These are phyloP conservation scores for Palloptera scutellata DNA, from an alignment of 2,888 invertebrate species.

Conservation along the genomic window DNA sequence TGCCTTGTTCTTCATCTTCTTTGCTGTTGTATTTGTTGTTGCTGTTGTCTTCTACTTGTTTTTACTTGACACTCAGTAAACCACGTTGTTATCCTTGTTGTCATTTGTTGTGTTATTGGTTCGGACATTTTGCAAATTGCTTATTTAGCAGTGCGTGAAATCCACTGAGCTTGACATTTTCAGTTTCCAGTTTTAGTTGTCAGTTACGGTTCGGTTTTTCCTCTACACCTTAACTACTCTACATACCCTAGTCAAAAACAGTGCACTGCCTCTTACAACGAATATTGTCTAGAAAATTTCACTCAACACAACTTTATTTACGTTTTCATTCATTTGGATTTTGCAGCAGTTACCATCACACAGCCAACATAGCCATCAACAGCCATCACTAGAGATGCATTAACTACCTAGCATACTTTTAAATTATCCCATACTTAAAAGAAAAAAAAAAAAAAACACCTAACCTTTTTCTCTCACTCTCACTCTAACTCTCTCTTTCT, in stretches of 20 bases:
- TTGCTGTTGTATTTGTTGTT: background rate
- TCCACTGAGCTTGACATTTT: slow-evolving; percentile 44
- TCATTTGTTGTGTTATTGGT: slow-evolving; percentile 51
- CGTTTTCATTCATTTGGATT: too few species aligned
- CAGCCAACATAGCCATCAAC: too few species aligned
- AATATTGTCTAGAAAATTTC: too few species aligned
- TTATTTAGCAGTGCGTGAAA: slow-evolving; percentile 63
- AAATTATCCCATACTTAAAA: too few species aligned
- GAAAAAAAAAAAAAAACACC: too few species aligned
- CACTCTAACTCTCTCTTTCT: background rate
- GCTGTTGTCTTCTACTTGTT: background rate
- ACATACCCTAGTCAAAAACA: background rate
- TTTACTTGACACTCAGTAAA: slow-evolving; percentile 28
- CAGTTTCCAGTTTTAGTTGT: slow-evolving; percentile 18
- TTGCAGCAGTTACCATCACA: too few species aligned
- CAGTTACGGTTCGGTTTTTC: background rate
- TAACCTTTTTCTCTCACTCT: background rate
- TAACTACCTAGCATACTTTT: too few species aligned
- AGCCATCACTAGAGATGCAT: too few species aligned
- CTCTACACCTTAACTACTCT: background rate
- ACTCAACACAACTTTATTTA: too few species aligned
- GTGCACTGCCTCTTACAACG: background rate
- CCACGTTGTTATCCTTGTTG: slow-evolving; percentile 33
- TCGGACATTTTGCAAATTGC: slow-evolving; percentile 63
- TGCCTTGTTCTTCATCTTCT: too few species aligned